phyloP scores from a whole-genome alignment of 2,888 invertebrate species.

The Aporophyla nigra region DNA sequence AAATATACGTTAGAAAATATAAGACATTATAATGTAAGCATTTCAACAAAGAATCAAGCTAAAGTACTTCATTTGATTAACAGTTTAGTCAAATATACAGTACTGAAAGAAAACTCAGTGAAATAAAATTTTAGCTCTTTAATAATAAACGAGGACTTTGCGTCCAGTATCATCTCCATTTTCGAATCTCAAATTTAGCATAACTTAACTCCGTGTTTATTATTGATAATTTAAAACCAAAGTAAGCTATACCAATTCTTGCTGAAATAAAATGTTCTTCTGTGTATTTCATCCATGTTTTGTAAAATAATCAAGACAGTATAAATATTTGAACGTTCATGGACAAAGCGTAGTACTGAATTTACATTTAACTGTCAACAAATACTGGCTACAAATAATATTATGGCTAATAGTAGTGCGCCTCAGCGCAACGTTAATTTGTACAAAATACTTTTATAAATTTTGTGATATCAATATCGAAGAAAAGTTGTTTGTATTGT shows the following conservation, averaged over 20 bases:
- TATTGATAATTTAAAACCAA: neutral
- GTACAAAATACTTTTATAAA: neutral
- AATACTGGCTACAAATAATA: conserved; percentile 32
- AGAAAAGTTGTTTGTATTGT: neutral
- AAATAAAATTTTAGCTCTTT: neutral
- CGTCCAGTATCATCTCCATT: neutral
- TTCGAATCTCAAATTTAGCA: neutral
- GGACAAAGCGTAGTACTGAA: conserved; percentile 26
- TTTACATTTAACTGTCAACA: conserved; percentile 50
- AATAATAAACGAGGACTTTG: neutral
- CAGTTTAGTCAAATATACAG: neutral
- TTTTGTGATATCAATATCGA: neutral
- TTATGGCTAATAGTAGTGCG: too few relatives aligned
- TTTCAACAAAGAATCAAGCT: too few relatives aligned
- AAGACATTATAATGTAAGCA: neutral
- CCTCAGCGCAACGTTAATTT: conserved; percentile 33
- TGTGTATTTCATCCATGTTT: neutral
- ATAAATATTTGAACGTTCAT: conserved; percentile 27
- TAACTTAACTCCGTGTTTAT: too few relatives aligned
- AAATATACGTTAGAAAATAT: neutral
- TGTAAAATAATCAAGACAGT: conserved; percentile 10
- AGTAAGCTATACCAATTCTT: neutral
- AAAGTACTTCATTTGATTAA: neutral
- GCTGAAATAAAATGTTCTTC: neutral
- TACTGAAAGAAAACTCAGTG: neutral